A percentile compares a stretch with the other conserved stretches of the same genome.
Evolutionary conservation across 2,888 invertebrate genomes (phyloP).

Genomic region (Andrena trimmerana): DNA sequence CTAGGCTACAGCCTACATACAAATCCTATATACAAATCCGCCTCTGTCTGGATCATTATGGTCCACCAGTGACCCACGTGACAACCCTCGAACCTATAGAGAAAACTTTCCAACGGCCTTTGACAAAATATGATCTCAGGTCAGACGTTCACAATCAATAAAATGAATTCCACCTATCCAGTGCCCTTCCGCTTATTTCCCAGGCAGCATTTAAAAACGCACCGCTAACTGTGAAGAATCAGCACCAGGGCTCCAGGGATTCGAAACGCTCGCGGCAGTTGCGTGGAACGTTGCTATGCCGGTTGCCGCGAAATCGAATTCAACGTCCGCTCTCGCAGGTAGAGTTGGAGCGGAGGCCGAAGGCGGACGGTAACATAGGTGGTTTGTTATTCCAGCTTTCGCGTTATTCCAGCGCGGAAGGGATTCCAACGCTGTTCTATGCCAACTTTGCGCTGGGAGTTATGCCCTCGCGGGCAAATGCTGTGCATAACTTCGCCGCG

Average conservation of each 20-base stretch:
- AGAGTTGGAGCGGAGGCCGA: background rate
- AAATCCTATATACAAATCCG: no score
- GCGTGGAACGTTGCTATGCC: background rate
- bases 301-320: slow-evolving; percentile 62
- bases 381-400: slow-evolving; percentile 65
- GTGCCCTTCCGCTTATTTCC: no score
- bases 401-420: slow-evolving; percentile 60
- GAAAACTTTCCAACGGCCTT: no score
- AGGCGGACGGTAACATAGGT: slow-evolving; percentile 59
- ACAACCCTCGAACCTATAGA: no score
- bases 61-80: no score
- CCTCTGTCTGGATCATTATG: no score
- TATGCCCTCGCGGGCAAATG: slow-evolving; percentile 75
- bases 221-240: background rate
- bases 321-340: slow-evolving; percentile 21
- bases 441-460: slow-evolving; percentile 75
- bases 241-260: background rate
- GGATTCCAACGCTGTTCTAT: slow-evolving; percentile 67
- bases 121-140: no score
- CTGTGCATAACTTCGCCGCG: slow-evolving; percentile 70
- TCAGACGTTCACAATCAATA: no score
- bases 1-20: no score
- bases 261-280: slow-evolving; percentile 4
- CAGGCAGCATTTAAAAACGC: no score
- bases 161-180: no score